Base-by-base conservation (phyloP, 2,113 vertebrate genomes). In the Cercopithecus mona region DNA sequence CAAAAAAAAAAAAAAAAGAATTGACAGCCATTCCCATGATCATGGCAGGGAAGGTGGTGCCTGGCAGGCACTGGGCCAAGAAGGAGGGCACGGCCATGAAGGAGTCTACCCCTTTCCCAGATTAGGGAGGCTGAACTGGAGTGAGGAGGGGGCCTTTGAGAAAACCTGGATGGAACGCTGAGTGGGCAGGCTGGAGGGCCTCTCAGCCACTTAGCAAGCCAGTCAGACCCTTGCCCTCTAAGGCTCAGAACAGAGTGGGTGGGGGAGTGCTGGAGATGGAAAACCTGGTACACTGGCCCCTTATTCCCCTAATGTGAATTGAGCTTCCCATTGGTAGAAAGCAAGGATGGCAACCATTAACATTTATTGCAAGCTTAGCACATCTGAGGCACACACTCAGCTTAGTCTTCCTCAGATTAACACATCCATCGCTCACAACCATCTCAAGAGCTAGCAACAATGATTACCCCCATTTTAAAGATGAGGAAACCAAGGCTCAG, bases 311-410 rank as follows among this genome's bases (percentile, higher is more conserved):
- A 1, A 78, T 32, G 66, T 10, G 23, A 78, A 40, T 10, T 73
- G 40, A 30, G 84, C 6, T 90, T 90, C 72, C 82, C 48, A 17
- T 5, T 17, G 20, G 57, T 27, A 35, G 32, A 0, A 10, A 38
- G 68, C 13, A 38, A 30, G 2, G 5, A 4, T 1, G 0, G 43
- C 72, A 7, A 48, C 10, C 4, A 10, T 45, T n/a, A 11, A 27
- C 40, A 18, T 52, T n/a, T 75, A 10, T 32, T 18, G 40, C 0
- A 1, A 2, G 8, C 43, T 20, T 76, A 5, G 18, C 43, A 40
- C 43, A 64, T 45, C 12, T 0, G 20, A 50, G 32, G 66, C 38
- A 32, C 18, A 3, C 4, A 18, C 73, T 30, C 14, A 2, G n/a
- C 43, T 61, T 30, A 13, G 35, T 43, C 93, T 27, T 75, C 1